Percentiles rank a stretch among this genome's conserved stretches.
Evolutionary conservation across 2,888 invertebrate species (phyloP).

Genomic region (Luffia ferchaultella): DNA sequence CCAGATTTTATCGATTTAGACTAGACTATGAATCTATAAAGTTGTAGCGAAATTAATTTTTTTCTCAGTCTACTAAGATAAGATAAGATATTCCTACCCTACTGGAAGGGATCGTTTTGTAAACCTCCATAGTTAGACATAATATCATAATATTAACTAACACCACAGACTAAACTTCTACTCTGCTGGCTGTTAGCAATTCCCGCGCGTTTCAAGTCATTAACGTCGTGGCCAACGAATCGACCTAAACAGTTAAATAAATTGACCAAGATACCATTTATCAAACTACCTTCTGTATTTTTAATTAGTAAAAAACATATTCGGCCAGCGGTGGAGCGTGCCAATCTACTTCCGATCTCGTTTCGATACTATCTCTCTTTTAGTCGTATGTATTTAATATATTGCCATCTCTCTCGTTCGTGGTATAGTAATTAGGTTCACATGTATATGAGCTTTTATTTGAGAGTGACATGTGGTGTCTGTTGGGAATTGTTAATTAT

Average conservation of each 20-base stretch:
- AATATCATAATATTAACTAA: no score
- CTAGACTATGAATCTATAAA: no score
- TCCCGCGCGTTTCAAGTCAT: background rate
- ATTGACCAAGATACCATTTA: constrained; percentile 46
- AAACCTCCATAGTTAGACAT: background rate
- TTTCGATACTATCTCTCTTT: constrained; percentile 23
- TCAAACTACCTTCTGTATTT: constrained; percentile 47
- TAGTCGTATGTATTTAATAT: constrained; percentile 13
- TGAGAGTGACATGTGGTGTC: constrained; percentile 56
- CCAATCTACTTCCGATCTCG: constrained; percentile 59
- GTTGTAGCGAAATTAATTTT: background rate
- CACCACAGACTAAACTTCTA: no score
- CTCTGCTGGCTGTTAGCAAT: no score
- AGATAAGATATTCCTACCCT: background rate
- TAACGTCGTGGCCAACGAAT: constrained; percentile 8
- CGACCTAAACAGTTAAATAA: constrained; percentile 32
- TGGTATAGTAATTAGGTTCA: constrained; percentile 53
- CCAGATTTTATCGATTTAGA: no score
- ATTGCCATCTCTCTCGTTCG: constrained; percentile 23
- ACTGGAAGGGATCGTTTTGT: no score
- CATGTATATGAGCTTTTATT: constrained; percentile 52
- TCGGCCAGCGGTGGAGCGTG: constrained; percentile 56
- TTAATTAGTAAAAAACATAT: constrained; percentile 56
- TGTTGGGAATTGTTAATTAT: constrained; percentile 45
- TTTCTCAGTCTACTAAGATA: background rate